Percentiles rank a stretch among this genome's conserved stretches.
These are phyloP conservation scores for Xiphophorus birchmanni DNA, from an alignment of 2,797 vertebrate genomes.

Conservation along the genomic window DNA sequence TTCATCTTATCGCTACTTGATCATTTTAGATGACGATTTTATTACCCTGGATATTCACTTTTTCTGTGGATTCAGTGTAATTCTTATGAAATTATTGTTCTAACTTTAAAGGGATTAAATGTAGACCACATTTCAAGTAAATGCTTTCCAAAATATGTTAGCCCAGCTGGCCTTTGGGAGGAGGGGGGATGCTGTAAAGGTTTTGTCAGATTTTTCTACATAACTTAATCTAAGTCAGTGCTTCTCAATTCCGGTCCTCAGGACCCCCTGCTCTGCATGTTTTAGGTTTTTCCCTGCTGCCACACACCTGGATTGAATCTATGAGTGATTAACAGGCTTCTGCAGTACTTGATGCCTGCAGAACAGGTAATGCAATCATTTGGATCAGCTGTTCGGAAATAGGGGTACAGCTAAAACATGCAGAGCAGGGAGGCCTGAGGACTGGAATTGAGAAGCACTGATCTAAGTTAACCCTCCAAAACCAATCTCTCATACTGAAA, in stretches of 20 bases:
- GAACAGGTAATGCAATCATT: no score
- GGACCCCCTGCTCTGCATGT: no score
- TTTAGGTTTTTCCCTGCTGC: no score
- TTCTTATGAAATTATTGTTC: neutral
- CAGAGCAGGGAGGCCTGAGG: no score
- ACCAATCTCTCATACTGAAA: neutral
- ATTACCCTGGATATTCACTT: neutral
- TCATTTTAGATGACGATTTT: neutral
- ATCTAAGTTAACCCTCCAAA: neutral
- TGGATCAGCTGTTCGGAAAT: no score
- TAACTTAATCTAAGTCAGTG: neutral
- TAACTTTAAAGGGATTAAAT: neutral
- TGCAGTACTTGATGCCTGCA: no score
- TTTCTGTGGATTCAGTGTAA: constrained; percentile 3
- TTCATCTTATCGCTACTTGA: constrained; percentile 3
- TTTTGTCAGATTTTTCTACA: neutral
- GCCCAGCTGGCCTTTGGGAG: neutral
- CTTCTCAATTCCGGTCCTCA: no score
- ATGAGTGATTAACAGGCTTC: no score
- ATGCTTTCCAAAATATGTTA: constrained; percentile 1
- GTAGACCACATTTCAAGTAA: neutral
- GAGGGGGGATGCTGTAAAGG: neutral
- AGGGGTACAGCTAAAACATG: no score
- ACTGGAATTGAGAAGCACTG: no score
- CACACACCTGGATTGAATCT: no score